Evolutionary conservation across 1,140 invertebrate genomes (phyloP), one percentile per base, ranked within the genome.

Genomic region (Drosophila suzukii): DNA sequence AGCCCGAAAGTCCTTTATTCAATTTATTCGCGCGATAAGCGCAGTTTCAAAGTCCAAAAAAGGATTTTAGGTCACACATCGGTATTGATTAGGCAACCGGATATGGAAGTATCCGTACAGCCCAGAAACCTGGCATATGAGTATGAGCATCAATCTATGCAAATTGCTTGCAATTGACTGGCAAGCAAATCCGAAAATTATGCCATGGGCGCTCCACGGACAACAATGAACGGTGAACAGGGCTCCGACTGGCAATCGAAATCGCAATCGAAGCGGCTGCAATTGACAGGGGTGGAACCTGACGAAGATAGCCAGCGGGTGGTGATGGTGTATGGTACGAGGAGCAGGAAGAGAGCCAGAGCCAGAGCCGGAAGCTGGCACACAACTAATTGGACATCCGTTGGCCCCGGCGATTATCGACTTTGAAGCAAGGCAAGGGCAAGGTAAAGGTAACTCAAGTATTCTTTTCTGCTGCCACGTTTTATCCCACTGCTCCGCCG

Each of bases 331-430:
- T 12, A 55, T 24, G 38, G 30, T 39, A 39, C 27, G 47, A 49
- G 15, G 41, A 20, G 62, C 73, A 50, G 50, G 59, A 56, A 46
- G 55, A 62, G 27, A 59, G 38, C 27, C 63, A 43, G 75, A 80
- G 76, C 84, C 63, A 46, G 75, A 80, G 76, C 84, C 84, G 84
- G 84, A 89, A 89, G 70, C 84, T 81, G 84, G 77, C 80, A 78
- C 60, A 89, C 84, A 89, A 84, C 84, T 89, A 89, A 89, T 89
- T 89, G 84, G 84, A 89, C 84, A 90, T 89, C 84, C 84, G 84
- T 89, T 84, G 78, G 79, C 77, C 84, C 66, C 54, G 79, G 53
- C 84, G 81, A 89, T 89, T 84, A 89, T 84, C 84, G 83, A 57
- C 49, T 43, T 58, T 27, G 39, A 46, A 11, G 8, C 34, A 39